Conservation (phyloP, 2,888 invertebrate genomes). For the Zhuqinia jingwanae region DNA sequence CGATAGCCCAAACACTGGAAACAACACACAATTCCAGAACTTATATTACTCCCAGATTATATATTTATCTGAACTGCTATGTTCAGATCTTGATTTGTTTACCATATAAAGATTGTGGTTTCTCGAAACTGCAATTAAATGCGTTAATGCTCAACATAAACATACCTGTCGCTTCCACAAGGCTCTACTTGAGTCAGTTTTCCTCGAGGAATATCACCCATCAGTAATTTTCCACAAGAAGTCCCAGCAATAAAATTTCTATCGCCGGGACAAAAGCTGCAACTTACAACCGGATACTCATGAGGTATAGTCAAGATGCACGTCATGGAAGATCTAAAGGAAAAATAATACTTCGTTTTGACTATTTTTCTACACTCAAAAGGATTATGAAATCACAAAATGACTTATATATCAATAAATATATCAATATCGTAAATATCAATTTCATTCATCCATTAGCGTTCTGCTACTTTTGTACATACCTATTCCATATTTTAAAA, state of each 20-base stretch:
- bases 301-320: slow-evolving; percentile 86
- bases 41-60: background rate
- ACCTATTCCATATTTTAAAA: slow-evolving; percentile 97
- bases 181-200: slow-evolving; percentile 83
- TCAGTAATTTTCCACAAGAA: slow-evolving; percentile 90
- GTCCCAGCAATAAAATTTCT: slow-evolving; percentile 93
- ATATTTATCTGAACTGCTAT: too few relatives aligned
- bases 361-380: background rate
- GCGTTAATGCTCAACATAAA: too few relatives aligned
- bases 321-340: slow-evolving; percentile 81
- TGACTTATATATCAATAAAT: background rate
- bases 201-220: slow-evolving; percentile 92
- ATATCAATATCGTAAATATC: background rate
- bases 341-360: too few relatives aligned
- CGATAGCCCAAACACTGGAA: slow-evolving; percentile 77
- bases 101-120: too few relatives aligned
- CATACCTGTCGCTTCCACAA: slow-evolving; percentile 78
- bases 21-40: background rate
- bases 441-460: background rate
- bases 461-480: background rate
- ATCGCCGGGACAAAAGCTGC: slow-evolving; percentile 91
- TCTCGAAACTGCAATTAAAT: too few relatives aligned
- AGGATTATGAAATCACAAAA: too few relatives aligned
- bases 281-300: slow-evolving; percentile 86
- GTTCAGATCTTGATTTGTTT: too few relatives aligned